Conservation (phyloP, 2,113 vertebrate species). For the Genyomyrus donnyi region DNA sequence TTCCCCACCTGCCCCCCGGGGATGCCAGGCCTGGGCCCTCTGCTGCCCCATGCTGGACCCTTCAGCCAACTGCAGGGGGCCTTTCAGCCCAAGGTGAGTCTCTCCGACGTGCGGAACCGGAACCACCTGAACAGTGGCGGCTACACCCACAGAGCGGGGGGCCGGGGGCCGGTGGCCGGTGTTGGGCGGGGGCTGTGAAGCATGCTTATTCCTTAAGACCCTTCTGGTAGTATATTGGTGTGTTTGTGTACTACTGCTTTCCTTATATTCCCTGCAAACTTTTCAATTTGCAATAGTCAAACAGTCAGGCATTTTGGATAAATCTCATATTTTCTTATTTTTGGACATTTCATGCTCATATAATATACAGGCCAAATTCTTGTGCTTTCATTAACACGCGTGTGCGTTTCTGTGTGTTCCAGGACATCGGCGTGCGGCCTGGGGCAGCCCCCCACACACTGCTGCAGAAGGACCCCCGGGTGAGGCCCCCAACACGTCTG, state of each 20-base stretch:
- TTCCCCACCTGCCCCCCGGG: conserved; percentile 67
- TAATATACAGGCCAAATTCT: neutral
- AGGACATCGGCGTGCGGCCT: conserved; percentile 65
- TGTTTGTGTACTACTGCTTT: neutral
- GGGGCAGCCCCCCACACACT: conserved; percentile 64
- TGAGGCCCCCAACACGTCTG: conserved; percentile 44
- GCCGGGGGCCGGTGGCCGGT: neutral
- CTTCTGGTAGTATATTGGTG: neutral
- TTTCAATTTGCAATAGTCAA: neutral
- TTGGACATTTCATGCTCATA: neutral
- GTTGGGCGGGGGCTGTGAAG: neutral
- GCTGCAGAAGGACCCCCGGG: conserved; percentile 71
- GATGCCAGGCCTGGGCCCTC: conserved; percentile 66
- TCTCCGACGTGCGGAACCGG: neutral
- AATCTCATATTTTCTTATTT: neutral
- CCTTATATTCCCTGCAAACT: neutral
- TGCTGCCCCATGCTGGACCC: conserved; percentile 70
- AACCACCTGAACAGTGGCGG: neutral
- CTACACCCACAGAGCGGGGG: neutral
- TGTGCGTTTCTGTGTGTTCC: conserved; percentile 24
- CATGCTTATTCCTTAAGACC: neutral
- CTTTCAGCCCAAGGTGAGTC: conserved; percentile 75
- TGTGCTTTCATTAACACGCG: neutral
- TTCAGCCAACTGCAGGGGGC: conserved; percentile 76
- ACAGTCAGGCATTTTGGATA: neutral